Base-by-base conservation (phyloP, 2,888 invertebrate genomes). In the Leuctra nigra region DNA sequence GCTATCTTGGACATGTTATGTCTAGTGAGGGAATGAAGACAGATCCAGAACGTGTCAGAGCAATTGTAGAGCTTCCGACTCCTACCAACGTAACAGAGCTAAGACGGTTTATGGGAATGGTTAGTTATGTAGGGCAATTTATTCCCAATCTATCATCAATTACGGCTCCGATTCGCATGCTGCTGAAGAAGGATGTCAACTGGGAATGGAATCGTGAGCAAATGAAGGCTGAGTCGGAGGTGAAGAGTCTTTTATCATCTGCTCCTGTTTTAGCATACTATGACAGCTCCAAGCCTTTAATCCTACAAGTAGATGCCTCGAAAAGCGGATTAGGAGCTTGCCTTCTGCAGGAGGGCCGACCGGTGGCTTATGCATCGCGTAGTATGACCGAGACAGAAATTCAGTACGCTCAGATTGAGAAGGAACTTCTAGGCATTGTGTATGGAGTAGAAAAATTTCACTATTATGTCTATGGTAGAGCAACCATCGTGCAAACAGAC, bases 331-430 rank as follows among this genome's bases (percentile, higher is more conserved):
- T 68, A n/a, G 70, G 69, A 11, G 65, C 68, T 24, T 67, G 65
- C 9, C 57, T 69, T 4, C 46, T 69, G 9, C 69, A 70, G 61
- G 62, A 70, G 25, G 63, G 63, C 16, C 62, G 66, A 54, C 69
- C 69, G 4, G 62, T 69, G 11, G 66, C 64, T 6, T 71, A 68
- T 62, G 69, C 68, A 9, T 68, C 68, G 35, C 64, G 63, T 60
- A 58, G 67, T 1, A 54, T 69, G 24, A 66, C 65, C 6, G 23
- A 58, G 14, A 62, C 62, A 6, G 66, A 68, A 61, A 25, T 47
- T 20, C 61, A 57, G 4, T 68, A 66, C 60, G 63, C 66, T 18
- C 67, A 68, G 55, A 67, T 69, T 46, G 65, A 67, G 53, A 65
- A 57, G 60, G 60, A 64, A 52, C 47, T 67, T 33, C 60, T 62